Evolutionary conservation across 2,888 invertebrate genomes (phyloP).

Genomic region (Perizoma flavofasciatum): DNA sequence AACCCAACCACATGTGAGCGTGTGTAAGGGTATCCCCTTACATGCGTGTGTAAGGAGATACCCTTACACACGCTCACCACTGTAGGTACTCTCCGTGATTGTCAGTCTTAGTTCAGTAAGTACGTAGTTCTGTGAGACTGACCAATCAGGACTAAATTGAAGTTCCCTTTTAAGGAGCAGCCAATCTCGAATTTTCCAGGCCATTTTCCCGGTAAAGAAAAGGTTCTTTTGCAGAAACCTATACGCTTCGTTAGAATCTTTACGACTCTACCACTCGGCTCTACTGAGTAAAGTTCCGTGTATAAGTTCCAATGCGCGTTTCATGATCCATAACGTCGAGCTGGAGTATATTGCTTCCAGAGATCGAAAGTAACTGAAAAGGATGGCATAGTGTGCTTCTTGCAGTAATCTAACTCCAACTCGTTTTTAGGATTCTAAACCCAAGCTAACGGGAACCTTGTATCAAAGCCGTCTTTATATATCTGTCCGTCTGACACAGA

Average conservation of each 20-base stretch:
- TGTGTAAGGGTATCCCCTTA: too few species aligned
- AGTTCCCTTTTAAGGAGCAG: constrained; percentile 4
- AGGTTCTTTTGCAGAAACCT: constrained; percentile 27
- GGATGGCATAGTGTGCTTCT: background rate
- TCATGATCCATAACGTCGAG: constrained; percentile 55
- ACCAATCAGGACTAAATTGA: constrained; percentile 9
- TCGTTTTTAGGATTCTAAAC: background rate
- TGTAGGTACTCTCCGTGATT: too few species aligned
- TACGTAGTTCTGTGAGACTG: background rate
- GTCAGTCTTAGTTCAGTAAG: too few species aligned
- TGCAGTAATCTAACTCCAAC: background rate
- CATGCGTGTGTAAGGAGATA: too few species aligned
- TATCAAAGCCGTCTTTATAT: too few species aligned
- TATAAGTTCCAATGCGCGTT: constrained; percentile 61
- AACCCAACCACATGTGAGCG: too few species aligned
- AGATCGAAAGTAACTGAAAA: constrained; percentile 29
- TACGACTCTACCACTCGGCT: constrained; percentile 44
- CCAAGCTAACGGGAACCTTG: too few species aligned
- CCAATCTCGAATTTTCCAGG: constrained; percentile 14
- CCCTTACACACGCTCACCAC: too few species aligned
- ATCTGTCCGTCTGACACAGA: too few species aligned
- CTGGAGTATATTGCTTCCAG: constrained; percentile 34
- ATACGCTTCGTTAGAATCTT: constrained; percentile 46
- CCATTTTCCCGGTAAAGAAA: constrained; percentile 20
- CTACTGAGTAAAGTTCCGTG: constrained; percentile 61